Percentiles rank a stretch among this genome's conserved stretches.
phyloP scores from a whole-genome alignment of 2,797 vertebrate genomes.

The Spea hammondii region DNA sequence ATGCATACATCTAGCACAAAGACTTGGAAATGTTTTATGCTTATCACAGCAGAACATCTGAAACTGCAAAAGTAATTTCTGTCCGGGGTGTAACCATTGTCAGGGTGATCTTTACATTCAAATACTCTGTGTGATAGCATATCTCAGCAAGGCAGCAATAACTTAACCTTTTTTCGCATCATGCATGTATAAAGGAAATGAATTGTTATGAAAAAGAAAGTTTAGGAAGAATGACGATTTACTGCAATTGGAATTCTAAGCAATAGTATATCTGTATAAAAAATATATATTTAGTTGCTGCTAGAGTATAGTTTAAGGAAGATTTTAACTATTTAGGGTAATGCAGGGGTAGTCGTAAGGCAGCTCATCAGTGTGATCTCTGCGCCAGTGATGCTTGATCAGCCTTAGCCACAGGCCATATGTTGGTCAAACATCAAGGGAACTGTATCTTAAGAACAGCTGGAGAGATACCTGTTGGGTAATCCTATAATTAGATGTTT shows the following conservation, averaged over 20 bases:
- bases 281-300: neutral
- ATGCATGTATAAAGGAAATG: constrained; percentile 3
- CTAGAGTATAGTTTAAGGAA: no score
- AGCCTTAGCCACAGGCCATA: no score
- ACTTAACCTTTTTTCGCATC: constrained; percentile 9
- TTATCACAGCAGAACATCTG: constrained; percentile 29
- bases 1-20: constrained; percentile 5
- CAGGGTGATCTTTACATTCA: constrained; percentile 4
- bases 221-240: neutral
- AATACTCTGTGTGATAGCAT: neutral
- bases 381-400: no score
- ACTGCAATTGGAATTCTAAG: neutral
- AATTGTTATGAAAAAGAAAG: neutral
- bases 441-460: no score
- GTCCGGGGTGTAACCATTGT: constrained; percentile 20
- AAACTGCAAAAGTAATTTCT: constrained; percentile 29
- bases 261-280: neutral
- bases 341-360: no score
- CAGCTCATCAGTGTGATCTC: no score
- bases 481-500: no score
- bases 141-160: constrained; percentile 4
- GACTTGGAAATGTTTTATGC: constrained; percentile 22
- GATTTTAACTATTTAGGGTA: no score
- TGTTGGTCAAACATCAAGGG: no score
- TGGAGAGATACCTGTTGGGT: no score